Percentiles rank a stretch among this genome's conserved stretches.
phyloP scores from a whole-genome alignment of 2,797 vertebrate genomes.

The Phalanger gymnotis region DNA sequence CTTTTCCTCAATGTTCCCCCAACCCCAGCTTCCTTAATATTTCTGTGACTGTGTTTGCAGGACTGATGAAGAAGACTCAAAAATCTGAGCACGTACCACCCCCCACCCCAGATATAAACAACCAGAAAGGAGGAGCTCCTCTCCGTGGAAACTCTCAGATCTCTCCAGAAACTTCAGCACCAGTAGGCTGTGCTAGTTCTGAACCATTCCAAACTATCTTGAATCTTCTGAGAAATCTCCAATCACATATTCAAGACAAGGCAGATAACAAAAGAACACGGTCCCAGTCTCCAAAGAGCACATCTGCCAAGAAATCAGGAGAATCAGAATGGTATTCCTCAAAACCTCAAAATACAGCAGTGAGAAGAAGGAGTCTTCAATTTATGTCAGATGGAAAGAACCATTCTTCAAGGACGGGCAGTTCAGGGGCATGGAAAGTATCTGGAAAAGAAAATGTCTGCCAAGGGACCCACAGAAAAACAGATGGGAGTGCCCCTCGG shows the following conservation, averaged over 20 bases:
- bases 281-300: background rate
- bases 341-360: rapidly evolving
- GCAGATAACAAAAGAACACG: background rate
- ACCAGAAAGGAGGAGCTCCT: background rate
- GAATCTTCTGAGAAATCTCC: background rate
- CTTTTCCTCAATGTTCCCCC: background rate
- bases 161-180: background rate
- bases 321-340: background rate
- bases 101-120: background rate
- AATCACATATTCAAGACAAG: background rate
- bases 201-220: background rate
- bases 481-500: background rate
- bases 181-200: background rate
- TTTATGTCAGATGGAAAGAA: rapidly evolving
- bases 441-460: slow-evolving; percentile 62
- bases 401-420: background rate
- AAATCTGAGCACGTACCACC: background rate
- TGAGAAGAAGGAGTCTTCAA: too few species aligned
- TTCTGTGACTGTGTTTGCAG: background rate
- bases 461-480: background rate
- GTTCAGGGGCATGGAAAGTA: background rate
- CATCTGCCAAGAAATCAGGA: background rate
- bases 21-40: background rate
- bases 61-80: background rate
- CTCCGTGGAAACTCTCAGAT: rapidly evolving